phyloP scores from a whole-genome alignment of 2,113 vertebrate genomes.

The Sander vitreus region DNA sequence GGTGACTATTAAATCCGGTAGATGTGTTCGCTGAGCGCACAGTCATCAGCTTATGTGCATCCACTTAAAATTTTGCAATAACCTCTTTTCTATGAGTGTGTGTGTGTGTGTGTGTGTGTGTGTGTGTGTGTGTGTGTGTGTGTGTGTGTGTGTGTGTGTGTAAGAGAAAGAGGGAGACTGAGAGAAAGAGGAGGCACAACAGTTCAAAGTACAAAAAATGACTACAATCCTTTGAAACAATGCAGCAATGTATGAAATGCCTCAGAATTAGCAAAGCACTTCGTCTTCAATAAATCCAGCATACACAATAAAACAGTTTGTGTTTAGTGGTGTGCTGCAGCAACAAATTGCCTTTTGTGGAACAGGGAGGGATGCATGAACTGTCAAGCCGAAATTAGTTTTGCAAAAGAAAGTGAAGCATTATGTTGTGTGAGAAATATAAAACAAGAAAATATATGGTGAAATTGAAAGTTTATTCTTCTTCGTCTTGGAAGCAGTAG shows the following conservation, averaged over 20 bases:
- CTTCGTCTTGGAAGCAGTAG: not conserved
- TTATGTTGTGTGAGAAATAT: conserved; percentile 8
- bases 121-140: not conserved
- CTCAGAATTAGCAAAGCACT: conserved; percentile 12
- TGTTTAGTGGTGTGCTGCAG: conserved; percentile 11
- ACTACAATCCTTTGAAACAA: conserved; percentile 55
- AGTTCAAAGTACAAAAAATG: conserved; percentile 45
- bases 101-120: not conserved
- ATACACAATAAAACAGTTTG: conserved; percentile 23
- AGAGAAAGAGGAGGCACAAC: conserved; percentile 19
- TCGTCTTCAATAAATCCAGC: conserved; percentile 28
- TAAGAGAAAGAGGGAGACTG: conserved; percentile 33
- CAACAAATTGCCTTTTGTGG: conserved; percentile 29
- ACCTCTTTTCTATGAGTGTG: conserved; percentile 29
- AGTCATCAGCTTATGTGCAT: conserved; percentile 54
- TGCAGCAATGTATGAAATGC: conserved; percentile 22
- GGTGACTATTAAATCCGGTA: conserved; percentile 65
- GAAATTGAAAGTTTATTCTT: conserved; percentile 1
- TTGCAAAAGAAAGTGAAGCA: conserved; percentile 26
- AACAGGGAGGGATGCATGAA: not conserved
- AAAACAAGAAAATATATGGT: not conserved
- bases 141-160: not conserved
- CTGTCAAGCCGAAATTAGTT: conserved; percentile 13
- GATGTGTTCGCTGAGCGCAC: conserved; percentile 55
- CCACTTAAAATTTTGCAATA: conserved; percentile 51